These are phyloP conservation scores for Euplagia quadripunctaria DNA, from an alignment of 2,888 invertebrate species.

Conservation along the genomic window DNA sequence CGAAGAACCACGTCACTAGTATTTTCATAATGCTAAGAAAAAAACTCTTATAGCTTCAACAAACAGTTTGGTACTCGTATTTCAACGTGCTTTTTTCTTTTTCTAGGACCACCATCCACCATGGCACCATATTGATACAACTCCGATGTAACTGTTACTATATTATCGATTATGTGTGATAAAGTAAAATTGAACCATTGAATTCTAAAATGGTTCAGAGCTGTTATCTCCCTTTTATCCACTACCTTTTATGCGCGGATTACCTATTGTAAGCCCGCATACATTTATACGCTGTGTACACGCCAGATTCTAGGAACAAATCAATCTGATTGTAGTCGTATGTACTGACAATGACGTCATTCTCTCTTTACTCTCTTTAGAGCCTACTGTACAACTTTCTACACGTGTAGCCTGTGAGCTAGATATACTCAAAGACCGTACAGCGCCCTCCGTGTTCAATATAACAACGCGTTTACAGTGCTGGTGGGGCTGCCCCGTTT, in stretches of 20 bases:
- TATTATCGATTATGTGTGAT: not conserved
- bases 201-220: not conserved
- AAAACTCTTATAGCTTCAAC: not conserved
- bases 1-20: not conserved
- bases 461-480: too few relatives aligned
- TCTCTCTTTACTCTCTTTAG: too few relatives aligned
- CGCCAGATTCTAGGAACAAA: not conserved
- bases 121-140: not conserved
- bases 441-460: too few relatives aligned
- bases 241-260: constrained; percentile 23
- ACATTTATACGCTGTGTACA: constrained; percentile 8
- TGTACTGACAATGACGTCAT: not conserved
- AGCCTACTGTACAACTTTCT: too few relatives aligned
- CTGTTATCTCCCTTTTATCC: constrained; percentile 3
- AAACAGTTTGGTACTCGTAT: not conserved
- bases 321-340: not conserved
- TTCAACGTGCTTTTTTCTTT: too few relatives aligned
- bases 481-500: too few relatives aligned
- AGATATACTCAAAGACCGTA: too few relatives aligned
- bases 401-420: too few relatives aligned
- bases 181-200: not conserved
- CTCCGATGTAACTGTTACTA: not conserved
- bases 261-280: constrained; percentile 30
- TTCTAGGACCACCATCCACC: too few relatives aligned
- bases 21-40: not conserved